Evolutionary conservation across 1,140 invertebrate species (phyloP), one percentile per base, ranked within the genome.

Genomic region (Xylocopa sonorina): DNA sequence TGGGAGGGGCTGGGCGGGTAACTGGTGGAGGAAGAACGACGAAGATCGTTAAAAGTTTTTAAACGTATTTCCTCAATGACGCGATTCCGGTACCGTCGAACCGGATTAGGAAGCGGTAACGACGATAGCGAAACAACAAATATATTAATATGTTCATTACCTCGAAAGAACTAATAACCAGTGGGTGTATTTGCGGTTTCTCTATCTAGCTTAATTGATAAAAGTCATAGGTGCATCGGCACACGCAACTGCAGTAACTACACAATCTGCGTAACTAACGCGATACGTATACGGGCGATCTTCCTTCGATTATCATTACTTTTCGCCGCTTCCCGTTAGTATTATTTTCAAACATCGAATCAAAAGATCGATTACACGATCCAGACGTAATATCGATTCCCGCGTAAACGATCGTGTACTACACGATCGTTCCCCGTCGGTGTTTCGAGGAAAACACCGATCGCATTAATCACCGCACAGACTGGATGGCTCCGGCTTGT

Each of bases 101-200:
- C 75, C 66, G 75, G 75, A 71, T 78, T 71, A 50, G 55, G 67
- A 78, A 78, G 75, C 67, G 75, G 66, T 18, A 34, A 29, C 21
- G 48, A 21, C 24, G 75, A 78, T 78, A 78, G 71, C 55, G 43
- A 57, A 0, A 24, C 4, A 14, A n/a, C 29, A 57, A 38, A 51
- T n/a, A 43, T 10, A 16, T 4, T 29, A 50, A 51, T 16, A 48
- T n/a, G 5, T 21, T 27, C 29, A 9, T 3, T 7, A 27, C 24
- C 10, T 4, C 32, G 9, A 46, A 62, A 32, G 66, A 71, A 71
- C 58, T 29, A 27, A 76, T 38, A 53, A 69, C n/a, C n/a, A 43
- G 29, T 21, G 27, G n/a, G 1, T 62, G 34, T 41, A 55, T 55
- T 57, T 12, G 50, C n/a, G 24, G 34, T 62, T 27, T 10, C 14